A percentile compares a stretch with the other conserved stretches of the same genome.
Evolutionary conservation across 2,888 invertebrate genomes (phyloP).

Genomic region (Bombylius major): DNA sequence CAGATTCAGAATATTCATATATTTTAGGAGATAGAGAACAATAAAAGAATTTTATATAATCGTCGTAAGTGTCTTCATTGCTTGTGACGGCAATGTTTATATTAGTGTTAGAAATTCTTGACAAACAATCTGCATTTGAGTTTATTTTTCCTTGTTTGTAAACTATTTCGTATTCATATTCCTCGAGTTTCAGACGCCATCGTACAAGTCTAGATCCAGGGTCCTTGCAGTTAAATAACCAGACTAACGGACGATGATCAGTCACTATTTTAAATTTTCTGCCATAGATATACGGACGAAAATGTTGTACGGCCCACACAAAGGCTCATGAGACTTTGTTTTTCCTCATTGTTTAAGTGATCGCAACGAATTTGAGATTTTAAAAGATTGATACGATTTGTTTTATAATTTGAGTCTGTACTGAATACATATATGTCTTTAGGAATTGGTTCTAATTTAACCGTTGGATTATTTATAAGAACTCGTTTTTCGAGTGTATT

Average conservation of each 20-base stretch:
- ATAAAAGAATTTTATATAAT: not conserved
- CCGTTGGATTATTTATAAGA: too few relatives aligned
- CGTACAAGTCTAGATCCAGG: not conserved
- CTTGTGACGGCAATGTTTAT: too few relatives aligned
- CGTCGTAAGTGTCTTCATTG: not conserved
- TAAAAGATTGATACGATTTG: too few relatives aligned
- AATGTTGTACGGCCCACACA: not conserved
- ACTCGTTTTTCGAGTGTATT: too few relatives aligned
- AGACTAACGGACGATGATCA: not conserved
- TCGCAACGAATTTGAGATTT: too few relatives aligned
- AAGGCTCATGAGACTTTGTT: too few relatives aligned
- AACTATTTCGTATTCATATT: not conserved
- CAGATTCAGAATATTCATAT: not conserved
- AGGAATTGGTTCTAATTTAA: too few relatives aligned
- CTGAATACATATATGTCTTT: too few relatives aligned
- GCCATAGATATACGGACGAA: not conserved
- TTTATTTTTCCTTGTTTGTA: not conserved
- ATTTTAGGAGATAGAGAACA: not conserved
- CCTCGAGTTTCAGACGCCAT: not conserved
- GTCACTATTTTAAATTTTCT: not conserved
- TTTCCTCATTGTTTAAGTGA: too few relatives aligned
- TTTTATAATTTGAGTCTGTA: too few relatives aligned
- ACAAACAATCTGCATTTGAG: conserved; percentile 2
- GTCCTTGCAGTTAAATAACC: not conserved
- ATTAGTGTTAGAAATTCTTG: not conserved